Percentiles rank a stretch among this genome's conserved stretches.
Conservation (phyloP, 37 sponge, comb jelly and placozoan genomes). For the Petrosia ficiformis region DNA sequence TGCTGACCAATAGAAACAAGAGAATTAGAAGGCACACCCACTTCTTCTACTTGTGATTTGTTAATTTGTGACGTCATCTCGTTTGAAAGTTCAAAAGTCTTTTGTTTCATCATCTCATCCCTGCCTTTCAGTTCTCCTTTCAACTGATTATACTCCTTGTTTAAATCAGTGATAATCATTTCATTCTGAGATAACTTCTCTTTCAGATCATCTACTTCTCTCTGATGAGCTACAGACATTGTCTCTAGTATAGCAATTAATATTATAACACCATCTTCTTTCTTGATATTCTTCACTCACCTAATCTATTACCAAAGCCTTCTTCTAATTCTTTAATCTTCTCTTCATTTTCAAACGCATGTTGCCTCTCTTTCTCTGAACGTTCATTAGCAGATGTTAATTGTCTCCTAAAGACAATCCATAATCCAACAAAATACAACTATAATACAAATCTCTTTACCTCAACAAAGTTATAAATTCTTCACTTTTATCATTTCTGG, state of each 20-base stretch:
- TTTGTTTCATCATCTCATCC: background rate
- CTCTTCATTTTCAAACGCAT: background rate
- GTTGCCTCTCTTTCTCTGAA: background rate
- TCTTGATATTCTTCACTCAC: too few species aligned
- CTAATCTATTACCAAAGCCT: background rate
- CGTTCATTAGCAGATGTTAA: slow-evolving; percentile 4
- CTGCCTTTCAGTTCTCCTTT: background rate
- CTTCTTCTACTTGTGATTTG: slow-evolving; percentile 2
- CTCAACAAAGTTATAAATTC: background rate
- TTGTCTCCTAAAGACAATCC: slow-evolving; percentile 17
- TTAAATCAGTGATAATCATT: background rate
- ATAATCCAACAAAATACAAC: background rate
- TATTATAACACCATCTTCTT: too few species aligned
- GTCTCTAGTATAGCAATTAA: background rate
- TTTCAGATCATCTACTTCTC: background rate
- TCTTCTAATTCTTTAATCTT: slow-evolving; percentile 1
- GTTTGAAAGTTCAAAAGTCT: background rate
- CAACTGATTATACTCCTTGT: background rate
- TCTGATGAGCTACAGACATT: background rate
- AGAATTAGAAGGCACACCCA: background rate
- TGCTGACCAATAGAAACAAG: slow-evolving; percentile 20
- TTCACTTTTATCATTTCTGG: background rate
- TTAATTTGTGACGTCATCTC: slow-evolving; percentile 15
- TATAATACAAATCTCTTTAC: background rate
- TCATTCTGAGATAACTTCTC: background rate